These are phyloP conservation scores for Centropus bengalensis DNA, from an alignment of 2,113 vertebrate species.

Conservation along the genomic window DNA sequence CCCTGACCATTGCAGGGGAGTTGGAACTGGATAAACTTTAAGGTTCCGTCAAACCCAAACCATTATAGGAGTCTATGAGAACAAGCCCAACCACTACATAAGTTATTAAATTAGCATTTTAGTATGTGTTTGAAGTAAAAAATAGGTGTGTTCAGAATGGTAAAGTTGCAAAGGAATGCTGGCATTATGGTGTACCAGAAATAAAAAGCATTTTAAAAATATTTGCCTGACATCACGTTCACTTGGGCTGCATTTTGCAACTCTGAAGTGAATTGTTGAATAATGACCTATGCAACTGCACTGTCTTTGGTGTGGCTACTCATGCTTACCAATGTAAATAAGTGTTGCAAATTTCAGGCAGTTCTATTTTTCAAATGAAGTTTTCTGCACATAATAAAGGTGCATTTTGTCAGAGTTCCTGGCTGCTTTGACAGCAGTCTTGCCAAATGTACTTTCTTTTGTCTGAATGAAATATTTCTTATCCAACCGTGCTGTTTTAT, in stretches of 20 bases:
- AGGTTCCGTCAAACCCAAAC: too few species aligned
- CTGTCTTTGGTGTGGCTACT: not conserved
- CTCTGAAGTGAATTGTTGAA: not conserved
- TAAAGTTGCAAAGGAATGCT: not conserved
- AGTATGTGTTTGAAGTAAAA: not conserved
- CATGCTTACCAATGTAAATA: not conserved
- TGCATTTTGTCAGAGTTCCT: slow-evolving; percentile 29
- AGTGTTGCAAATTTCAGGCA: not conserved
- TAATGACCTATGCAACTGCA: not conserved
- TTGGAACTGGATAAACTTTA: too few species aligned
- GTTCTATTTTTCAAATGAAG: slow-evolving; percentile 21
- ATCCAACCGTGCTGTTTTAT: slow-evolving; percentile 8
- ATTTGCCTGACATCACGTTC: not conserved
- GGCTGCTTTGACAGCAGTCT: slow-evolving; percentile 20
- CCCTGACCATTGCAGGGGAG: too few species aligned
- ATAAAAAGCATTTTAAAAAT: not conserved
- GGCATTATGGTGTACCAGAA: not conserved
- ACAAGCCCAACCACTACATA: not conserved
- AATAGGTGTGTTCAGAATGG: not conserved
- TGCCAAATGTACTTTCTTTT: slow-evolving; percentile 43
- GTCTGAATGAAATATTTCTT: slow-evolving; percentile 39
- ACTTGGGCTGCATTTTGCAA: not conserved
- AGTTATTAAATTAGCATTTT: not conserved
- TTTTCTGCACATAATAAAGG: not conserved
- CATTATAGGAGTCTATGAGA: not conserved